Percentiles rank a stretch among this genome's conserved stretches.
These are phyloP conservation scores for Dasysyrphus tricinctus DNA, from an alignment of 2,888 invertebrate genomes.

Conservation along the genomic window DNA sequence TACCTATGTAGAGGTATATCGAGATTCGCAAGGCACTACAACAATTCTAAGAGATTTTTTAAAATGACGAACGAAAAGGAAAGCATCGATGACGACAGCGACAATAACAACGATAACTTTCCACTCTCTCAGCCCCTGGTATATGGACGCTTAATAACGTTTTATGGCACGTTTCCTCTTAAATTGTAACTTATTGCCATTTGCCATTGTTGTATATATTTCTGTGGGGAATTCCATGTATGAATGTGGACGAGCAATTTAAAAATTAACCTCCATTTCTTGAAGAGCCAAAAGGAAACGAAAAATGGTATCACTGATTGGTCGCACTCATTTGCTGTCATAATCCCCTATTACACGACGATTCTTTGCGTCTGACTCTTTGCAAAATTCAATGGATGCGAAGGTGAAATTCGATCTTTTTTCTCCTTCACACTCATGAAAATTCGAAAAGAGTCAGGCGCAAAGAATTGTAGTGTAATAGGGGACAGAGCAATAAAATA, in stretches of 20 bases:
- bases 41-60: not conserved
- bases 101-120: slow-evolving; percentile 38
- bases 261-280: slow-evolving; percentile 54
- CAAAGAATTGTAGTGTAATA: too few species aligned
- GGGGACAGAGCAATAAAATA: too few species aligned
- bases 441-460: too few species aligned
- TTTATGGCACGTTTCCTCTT: slow-evolving; percentile 69
- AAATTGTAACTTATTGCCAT: slow-evolving; percentile 61
- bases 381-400: too few species aligned
- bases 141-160: slow-evolving; percentile 58
- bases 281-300: not conserved
- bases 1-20: not conserved
- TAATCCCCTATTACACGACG: too few species aligned
- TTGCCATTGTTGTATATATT: slow-evolving; percentile 28
- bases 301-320: not conserved
- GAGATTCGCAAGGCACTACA: not conserved
- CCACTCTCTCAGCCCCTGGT: not conserved
- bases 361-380: too few species aligned
- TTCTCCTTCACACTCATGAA: too few species aligned
- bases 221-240: slow-evolving; percentile 30
- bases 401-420: too few species aligned
- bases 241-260: slow-evolving; percentile 37
- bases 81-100: slow-evolving; percentile 60
- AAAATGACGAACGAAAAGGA: slow-evolving; percentile 35
- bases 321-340: not conserved